Evolutionary conservation across 2,797 vertebrate genomes (phyloP).

Genomic region (Acropternis orthonyx): DNA sequence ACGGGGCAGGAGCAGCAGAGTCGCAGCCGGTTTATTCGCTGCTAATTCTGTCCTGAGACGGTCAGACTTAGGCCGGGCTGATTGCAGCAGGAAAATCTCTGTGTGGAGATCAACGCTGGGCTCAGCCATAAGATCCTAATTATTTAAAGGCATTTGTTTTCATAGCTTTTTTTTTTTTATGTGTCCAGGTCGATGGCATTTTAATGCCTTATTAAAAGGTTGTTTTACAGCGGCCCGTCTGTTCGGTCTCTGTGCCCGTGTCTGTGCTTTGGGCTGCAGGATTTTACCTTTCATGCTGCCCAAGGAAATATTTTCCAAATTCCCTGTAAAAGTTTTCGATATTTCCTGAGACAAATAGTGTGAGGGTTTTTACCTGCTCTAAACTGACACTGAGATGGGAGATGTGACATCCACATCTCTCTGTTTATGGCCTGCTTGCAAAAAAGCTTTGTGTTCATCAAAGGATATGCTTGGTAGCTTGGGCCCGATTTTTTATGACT

Average conservation of each 20-base stretch:
- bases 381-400: conserved; percentile 58
- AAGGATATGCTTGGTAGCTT: not conserved
- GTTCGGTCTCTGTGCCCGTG: conserved; percentile 72
- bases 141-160: conserved; percentile 84
- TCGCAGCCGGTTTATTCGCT: conserved; percentile 58
- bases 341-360: conserved; percentile 76
- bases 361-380: conserved; percentile 34
- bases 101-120: conserved; percentile 68
- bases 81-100: conserved; percentile 72
- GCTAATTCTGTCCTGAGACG: conserved; percentile 46
- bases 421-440: conserved; percentile 25
- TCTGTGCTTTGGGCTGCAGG: conserved; percentile 75
- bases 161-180: conserved; percentile 75
- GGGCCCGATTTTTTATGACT: not conserved
- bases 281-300: conserved; percentile 74
- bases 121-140: conserved; percentile 82
- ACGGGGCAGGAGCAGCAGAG: not conserved
- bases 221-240: conserved; percentile 80
- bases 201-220: conserved; percentile 83
- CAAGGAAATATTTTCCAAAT: conserved; percentile 77
- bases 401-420: not conserved
- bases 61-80: conserved; percentile 57
- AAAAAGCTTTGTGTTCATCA: conserved; percentile 42
- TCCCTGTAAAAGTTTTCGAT: conserved; percentile 71
- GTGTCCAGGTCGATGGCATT: conserved; percentile 82